phyloP scores from a whole-genome alignment of 2,888 invertebrate species.

The Hirtodrosophila duncani region DNA sequence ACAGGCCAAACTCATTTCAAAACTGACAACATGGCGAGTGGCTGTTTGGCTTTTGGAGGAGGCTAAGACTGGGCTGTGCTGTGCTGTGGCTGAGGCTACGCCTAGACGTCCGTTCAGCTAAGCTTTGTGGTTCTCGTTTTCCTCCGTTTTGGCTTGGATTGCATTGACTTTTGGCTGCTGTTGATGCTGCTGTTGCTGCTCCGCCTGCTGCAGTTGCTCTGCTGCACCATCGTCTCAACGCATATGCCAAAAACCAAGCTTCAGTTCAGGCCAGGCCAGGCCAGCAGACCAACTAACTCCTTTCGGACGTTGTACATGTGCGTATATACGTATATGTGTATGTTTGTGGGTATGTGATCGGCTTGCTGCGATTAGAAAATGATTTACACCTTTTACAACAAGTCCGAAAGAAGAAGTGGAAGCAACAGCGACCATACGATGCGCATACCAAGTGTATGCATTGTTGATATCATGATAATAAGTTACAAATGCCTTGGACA shows the following conservation, averaged over 20 bases:
- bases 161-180: slow-evolving; percentile 47
- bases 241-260: slow-evolving; percentile 49
- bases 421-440: slow-evolving; percentile 6
- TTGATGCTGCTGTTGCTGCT: too few relatives aligned
- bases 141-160: slow-evolving; percentile 43
- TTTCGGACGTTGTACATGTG: too few relatives aligned
- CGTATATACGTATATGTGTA: slow-evolving; percentile 5
- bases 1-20: slow-evolving; percentile 29
- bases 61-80: background rate
- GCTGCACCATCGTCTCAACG: too few relatives aligned
- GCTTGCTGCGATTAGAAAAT: slow-evolving; percentile 64
- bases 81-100: too few relatives aligned
- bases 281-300: too few relatives aligned
- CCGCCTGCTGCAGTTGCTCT: too few relatives aligned
- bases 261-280: too few relatives aligned
- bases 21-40: slow-evolving; percentile 41
- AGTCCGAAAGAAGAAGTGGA: slow-evolving; percentile 12
- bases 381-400: slow-evolving; percentile 57
- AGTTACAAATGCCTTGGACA: too few relatives aligned
- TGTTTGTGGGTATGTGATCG: slow-evolving; percentile 51
- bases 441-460: too few relatives aligned
- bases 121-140: too few relatives aligned
- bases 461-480: too few relatives aligned
- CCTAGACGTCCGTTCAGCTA: too few relatives aligned
- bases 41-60: slow-evolving; percentile 26